phyloP scores from a whole-genome alignment of 2,113 vertebrate genomes.

The Furnarius figulus region DNA sequence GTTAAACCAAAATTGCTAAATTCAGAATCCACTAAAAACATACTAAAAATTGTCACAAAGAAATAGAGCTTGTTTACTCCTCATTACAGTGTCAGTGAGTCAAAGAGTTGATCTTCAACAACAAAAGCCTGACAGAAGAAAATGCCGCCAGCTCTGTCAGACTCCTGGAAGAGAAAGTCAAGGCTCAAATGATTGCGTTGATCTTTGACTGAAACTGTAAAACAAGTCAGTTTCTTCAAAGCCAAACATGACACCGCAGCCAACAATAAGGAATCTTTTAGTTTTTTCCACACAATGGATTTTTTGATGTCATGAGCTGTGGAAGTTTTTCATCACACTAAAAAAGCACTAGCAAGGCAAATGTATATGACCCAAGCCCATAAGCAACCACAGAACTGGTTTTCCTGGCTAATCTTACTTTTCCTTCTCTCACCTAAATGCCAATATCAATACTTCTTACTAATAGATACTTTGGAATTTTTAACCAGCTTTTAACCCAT shows the following conservation, averaged over 20 bases:
- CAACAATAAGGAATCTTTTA: not conserved
- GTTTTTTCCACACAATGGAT: not conserved
- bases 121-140: slow-evolving; percentile 50
- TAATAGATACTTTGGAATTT: not conserved
- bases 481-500: not conserved
- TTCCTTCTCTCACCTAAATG: not conserved
- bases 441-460: not conserved
- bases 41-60: slow-evolving; percentile 6
- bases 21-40: slow-evolving; percentile 6
- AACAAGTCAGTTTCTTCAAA: slow-evolving; percentile 54
- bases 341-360: not conserved
- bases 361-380: not conserved
- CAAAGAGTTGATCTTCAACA: slow-evolving; percentile 38
- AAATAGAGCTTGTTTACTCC: slow-evolving; percentile 47
- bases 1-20: not conserved
- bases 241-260: not conserved
- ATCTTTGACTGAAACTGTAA: slow-evolving; percentile 46
- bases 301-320: not conserved
- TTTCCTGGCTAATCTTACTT: not conserved
- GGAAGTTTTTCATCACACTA: not conserved
- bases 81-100: slow-evolving; percentile 33
- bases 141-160: slow-evolving; percentile 2
- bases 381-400: not conserved
- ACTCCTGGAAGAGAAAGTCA: slow-evolving; percentile 34
- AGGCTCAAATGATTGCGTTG: slow-evolving; percentile 33